Evolutionary conservation across 1,140 invertebrate species (phyloP), one percentile per base, ranked within the genome.

Genomic region (Drosophila sturtevanti): DNA sequence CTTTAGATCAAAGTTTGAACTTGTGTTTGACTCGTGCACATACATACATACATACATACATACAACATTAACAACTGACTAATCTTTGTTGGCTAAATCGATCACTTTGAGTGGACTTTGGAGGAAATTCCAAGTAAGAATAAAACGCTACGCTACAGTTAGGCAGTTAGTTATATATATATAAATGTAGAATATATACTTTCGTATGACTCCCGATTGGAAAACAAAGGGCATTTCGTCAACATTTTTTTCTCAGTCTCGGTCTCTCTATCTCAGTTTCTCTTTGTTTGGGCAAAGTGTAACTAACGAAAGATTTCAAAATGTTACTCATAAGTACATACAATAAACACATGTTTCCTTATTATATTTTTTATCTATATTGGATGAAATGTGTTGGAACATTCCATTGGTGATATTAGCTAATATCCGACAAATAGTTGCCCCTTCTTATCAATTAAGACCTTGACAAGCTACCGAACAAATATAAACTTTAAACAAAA

Each of bases 1-100:
- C 41, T 24, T 12, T 41, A 18, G 51, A 60, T 52, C 72, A 75
- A 75, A 75, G 72, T 75, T 72, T 73, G 67, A 27, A n/a, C 52
- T 48, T 21, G 10, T 21, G 18, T 48, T 48, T 48, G 41, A 10
- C 41, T 48, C 18, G 41, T 48, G 16, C 12, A 21, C 11, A n/a
- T n/a, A n/a, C n/a, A n/a, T n/a, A n/a, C n/a, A n/a, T n/a, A n/a
- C n/a, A n/a, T n/a, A n/a, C n/a, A n/a, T n/a, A n/a, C n/a, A n/a
- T n/a, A n/a, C 10, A 48, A 48, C 2, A 21, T 11, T 48, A 48
- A 18, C 41, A 48, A 48, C 41, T 48, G 41, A 48, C 16, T 48
- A 48, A 48, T 48, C 41, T 48, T 10, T 21, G 41, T 18, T 9
- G 16, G n/a, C 41, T 1, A 48, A 18, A 18, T 48, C 16, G 18